Conservation (phyloP, 2,113 vertebrate species). For the Jacana jacana region DNA sequence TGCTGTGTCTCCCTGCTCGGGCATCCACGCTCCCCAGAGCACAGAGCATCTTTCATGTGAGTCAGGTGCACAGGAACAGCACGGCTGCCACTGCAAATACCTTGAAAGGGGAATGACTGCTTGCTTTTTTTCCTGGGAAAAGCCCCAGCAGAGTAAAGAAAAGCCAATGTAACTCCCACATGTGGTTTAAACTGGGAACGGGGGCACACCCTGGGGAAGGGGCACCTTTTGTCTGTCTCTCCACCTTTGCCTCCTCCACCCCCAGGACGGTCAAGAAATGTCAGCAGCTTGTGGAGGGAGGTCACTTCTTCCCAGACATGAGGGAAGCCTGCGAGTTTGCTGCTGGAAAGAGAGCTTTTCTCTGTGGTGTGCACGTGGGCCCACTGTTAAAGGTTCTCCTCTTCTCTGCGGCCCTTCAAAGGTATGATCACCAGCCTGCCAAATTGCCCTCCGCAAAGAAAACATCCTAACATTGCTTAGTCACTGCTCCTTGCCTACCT, state of each 20-base stretch:
- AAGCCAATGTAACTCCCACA: neutral
- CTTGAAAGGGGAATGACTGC: neutral
- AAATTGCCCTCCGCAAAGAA: neutral
- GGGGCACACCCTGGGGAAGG: neutral
- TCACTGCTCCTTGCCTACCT: neutral
- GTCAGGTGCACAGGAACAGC: neutral
- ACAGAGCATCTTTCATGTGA: neutral
- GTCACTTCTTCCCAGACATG: fast-evolving
- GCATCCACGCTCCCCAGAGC: fast-evolving
- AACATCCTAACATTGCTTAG: neutral
- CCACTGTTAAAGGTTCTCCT: fast-evolving
- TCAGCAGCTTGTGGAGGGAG: neutral
- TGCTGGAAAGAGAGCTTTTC: neutral
- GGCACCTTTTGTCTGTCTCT: neutral
- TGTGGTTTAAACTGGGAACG: neutral
- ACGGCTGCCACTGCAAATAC: neutral
- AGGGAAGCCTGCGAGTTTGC: neutral
- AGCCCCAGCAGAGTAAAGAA: neutral
- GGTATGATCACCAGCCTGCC: neutral
- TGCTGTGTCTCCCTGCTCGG: neutral
- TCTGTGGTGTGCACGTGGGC: neutral
- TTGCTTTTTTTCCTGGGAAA: neutral
- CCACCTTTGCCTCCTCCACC: neutral
- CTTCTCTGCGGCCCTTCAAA: neutral
- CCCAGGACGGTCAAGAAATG: neutral